Evolutionary conservation across 2,113 vertebrate species (phyloP).

Genomic region (Aptenodytes forsteri): DNA sequence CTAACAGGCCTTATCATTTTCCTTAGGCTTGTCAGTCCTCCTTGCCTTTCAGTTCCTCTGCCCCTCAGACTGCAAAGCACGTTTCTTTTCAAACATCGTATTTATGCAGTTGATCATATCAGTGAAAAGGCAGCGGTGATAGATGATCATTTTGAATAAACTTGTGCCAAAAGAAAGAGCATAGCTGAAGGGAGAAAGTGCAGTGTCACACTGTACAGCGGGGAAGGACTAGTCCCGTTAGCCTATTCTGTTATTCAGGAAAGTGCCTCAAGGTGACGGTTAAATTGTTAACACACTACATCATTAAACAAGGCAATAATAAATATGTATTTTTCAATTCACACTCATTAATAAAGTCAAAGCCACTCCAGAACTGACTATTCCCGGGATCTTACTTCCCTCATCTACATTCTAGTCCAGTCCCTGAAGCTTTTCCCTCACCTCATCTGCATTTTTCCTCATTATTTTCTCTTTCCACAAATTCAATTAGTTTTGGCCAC

Average conservation of each 20-base stretch:
- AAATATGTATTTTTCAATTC: background rate
- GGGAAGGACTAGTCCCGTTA: background rate
- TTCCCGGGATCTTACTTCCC: background rate
- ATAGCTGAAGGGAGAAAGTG: background rate
- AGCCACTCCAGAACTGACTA: background rate
- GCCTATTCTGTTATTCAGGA: background rate
- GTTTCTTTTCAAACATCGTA: background rate
- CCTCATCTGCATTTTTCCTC: slow-evolving; percentile 28
- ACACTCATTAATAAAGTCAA: background rate
- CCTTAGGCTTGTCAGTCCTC: background rate
- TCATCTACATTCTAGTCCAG: background rate
- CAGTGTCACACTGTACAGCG: background rate
- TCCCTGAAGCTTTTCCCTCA: background rate
- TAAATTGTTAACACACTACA: background rate
- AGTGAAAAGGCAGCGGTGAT: background rate
- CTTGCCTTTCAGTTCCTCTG: background rate
- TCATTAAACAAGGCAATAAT: background rate
- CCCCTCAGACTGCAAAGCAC: background rate
- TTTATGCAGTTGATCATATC: background rate
- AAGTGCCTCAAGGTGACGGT: background rate
- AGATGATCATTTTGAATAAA: background rate
- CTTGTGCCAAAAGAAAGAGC: background rate
- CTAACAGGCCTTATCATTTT: background rate
- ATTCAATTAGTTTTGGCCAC: slow-evolving; percentile 19
- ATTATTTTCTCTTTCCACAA: slow-evolving; percentile 22